Percentiles rank a stretch among this genome's conserved stretches.
These are phyloP conservation scores for Coelogynopora nodosa DNA, from an alignment of 2,888 invertebrate genomes.

Conservation along the genomic window DNA sequence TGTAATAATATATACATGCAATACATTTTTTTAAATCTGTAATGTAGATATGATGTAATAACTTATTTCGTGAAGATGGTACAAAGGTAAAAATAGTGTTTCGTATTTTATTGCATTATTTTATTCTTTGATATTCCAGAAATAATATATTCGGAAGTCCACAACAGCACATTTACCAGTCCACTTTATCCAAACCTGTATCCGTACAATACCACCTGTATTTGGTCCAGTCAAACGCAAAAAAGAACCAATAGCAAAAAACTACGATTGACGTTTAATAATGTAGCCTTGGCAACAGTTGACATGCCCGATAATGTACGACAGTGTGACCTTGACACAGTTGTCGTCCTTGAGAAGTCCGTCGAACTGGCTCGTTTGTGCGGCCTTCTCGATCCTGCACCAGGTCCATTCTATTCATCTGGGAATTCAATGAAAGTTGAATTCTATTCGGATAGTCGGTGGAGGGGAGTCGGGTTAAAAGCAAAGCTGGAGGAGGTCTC, in stretches of 20 bases:
- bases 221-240: not conserved
- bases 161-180: not conserved
- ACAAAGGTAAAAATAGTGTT: too few species aligned
- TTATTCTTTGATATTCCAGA: not conserved
- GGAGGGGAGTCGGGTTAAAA: not conserved
- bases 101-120: too few species aligned
- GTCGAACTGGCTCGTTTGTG: not conserved
- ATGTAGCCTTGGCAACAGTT: not conserved
- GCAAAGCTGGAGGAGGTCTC: not conserved
- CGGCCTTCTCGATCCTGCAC: not conserved
- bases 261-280: not conserved
- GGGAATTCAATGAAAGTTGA: not conserved
- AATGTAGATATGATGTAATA: too few species aligned
- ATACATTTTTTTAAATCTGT: too few species aligned
- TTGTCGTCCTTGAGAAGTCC: not conserved
- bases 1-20: too few species aligned
- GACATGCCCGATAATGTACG: not conserved
- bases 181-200: not conserved
- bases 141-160: not conserved
- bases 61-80: too few species aligned
- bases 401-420: not conserved
- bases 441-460: not conserved
- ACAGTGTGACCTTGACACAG: not conserved
- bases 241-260: not conserved
- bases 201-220: not conserved